A percentile compares a stretch with the other conserved stretches of the same genome.
Conservation (phyloP, 2,888 invertebrate genomes). For the Pterostichus niger region DNA sequence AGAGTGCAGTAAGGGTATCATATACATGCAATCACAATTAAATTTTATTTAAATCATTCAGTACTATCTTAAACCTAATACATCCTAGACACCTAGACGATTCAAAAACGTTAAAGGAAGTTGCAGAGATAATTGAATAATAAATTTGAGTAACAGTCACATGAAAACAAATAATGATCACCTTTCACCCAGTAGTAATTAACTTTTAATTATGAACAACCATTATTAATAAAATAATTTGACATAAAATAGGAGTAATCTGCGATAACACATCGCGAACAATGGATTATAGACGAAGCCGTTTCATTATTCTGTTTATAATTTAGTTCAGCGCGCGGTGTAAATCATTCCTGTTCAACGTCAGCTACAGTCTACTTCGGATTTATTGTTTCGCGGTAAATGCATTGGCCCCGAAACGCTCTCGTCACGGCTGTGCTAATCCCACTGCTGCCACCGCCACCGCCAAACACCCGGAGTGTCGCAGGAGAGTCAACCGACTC, state of each 20-base stretch:
- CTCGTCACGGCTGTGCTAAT: slow-evolving; percentile 34
- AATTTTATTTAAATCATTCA: neutral
- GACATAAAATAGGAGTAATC: slow-evolving; percentile 35
- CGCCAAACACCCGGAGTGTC: neutral
- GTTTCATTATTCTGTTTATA: slow-evolving; percentile 72
- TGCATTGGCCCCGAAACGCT: slow-evolving; percentile 51
- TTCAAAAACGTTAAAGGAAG: no score
- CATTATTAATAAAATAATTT: slow-evolving; percentile 27
- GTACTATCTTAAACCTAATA: no score
- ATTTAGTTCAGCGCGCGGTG: slow-evolving; percentile 70
- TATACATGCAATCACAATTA: slow-evolving; percentile 19
- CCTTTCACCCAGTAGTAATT: neutral
- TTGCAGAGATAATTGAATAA: no score
- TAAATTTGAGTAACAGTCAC: no score
- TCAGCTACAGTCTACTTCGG: slow-evolving; percentile 71
- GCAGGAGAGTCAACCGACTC: neutral
- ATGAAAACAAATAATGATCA: no score
- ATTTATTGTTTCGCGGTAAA: slow-evolving; percentile 70
- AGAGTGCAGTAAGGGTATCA: neutral
- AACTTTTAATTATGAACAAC: slow-evolving; percentile 31
- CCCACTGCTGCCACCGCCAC: neutral
- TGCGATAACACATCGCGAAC: slow-evolving; percentile 19
- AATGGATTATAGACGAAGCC: slow-evolving; percentile 64
- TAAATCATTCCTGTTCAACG: slow-evolving; percentile 71
- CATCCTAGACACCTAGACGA: no score